These are phyloP conservation scores for Gavialis gangeticus DNA, from an alignment of 2,113 vertebrate species.

Conservation along the genomic window DNA sequence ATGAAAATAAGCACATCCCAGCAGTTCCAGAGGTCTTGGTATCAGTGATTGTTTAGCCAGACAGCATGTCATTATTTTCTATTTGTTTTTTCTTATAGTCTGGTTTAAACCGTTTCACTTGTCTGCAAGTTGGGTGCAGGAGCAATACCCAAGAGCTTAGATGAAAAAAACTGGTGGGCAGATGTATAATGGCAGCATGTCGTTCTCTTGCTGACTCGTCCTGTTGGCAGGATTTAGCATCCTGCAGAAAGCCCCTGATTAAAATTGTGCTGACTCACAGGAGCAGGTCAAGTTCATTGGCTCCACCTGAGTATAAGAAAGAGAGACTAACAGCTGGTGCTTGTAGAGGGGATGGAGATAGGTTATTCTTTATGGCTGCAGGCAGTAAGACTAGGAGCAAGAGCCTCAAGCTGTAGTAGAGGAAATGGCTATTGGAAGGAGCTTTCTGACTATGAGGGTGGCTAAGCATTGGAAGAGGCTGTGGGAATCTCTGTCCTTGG, in stretches of 20 bases:
- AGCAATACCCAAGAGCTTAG: not conserved
- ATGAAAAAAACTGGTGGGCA: not conserved
- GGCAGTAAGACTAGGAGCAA: too few relatives aligned
- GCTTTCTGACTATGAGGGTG: not conserved
- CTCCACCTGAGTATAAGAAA: not conserved
- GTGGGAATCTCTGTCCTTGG: too few relatives aligned
- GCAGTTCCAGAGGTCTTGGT: not conserved
- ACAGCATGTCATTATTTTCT: not conserved
- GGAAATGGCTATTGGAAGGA: not conserved
- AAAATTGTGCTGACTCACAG: not conserved
- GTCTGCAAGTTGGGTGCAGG: not conserved
- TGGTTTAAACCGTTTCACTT: not conserved
- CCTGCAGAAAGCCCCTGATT: not conserved
- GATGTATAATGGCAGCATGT: too few relatives aligned
- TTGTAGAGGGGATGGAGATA: not conserved
- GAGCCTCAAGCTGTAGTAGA: too few relatives aligned
- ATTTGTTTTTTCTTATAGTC: not conserved
- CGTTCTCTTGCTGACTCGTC: not conserved
- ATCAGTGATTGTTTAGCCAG: not conserved
- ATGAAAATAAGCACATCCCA: not conserved
- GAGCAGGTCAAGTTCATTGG: not conserved
- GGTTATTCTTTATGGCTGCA: too few relatives aligned
- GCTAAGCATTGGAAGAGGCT: not conserved
- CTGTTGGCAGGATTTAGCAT: not conserved
- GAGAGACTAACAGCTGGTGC: not conserved